These are phyloP conservation scores for Pterocles orientalis DNA, from an alignment of 2,113 vertebrate genomes.

Conservation along the genomic window DNA sequence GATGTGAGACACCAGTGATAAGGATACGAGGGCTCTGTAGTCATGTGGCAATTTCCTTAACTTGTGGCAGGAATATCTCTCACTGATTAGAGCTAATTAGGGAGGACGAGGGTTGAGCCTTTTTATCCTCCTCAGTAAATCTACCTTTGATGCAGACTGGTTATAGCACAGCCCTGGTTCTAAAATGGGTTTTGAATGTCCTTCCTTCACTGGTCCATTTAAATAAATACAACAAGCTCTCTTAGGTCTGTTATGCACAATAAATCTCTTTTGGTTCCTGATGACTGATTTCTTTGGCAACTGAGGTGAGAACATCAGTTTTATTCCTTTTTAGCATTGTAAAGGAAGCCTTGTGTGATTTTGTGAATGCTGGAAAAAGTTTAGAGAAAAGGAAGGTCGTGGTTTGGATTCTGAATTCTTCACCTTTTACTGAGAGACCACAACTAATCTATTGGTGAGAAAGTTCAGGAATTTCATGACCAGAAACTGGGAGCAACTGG, in stretches of 20 bases:
- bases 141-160: not conserved
- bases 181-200: not conserved
- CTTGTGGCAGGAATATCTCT: conserved; percentile 26
- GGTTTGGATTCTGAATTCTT: not conserved
- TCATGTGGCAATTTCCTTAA: conserved; percentile 7
- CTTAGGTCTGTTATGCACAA: not conserved
- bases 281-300: conserved; percentile 36
- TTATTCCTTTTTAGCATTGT: conserved; percentile 28
- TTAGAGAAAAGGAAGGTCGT: not conserved
- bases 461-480: not conserved
- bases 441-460: not conserved
- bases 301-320: not conserved
- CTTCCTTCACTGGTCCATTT: not conserved
- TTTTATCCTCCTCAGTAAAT: conserved; percentile 24
- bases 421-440: not conserved
- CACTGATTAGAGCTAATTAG: conserved; percentile 34
- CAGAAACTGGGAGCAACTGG: not conserved
- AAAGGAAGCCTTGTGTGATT: conserved; percentile 25
- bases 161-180: not conserved
- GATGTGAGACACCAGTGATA: not conserved
- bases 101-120: not conserved
- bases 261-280: conserved; percentile 28
- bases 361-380: not conserved
- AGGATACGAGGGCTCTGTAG: not conserved
- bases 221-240: conserved; percentile 20